These are phyloP conservation scores for Zootermopsis nevadensis DNA, from an alignment of 2,888 invertebrate species.

Conservation along the genomic window DNA sequence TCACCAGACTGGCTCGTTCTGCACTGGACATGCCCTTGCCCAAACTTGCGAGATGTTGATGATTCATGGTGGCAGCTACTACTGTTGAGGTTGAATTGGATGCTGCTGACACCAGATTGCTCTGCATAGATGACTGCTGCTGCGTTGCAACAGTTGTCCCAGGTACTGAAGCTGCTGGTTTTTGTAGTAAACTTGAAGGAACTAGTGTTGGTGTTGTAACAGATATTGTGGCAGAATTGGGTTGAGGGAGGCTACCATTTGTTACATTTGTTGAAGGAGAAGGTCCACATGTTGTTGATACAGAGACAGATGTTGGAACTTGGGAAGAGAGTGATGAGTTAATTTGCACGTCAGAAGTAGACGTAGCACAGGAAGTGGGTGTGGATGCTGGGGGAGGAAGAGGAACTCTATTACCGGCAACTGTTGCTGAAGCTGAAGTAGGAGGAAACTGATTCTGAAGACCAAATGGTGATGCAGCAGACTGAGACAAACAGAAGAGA, in stretches of 20 bases:
- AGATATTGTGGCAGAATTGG: constrained; percentile 23
- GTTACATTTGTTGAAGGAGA: constrained; percentile 38
- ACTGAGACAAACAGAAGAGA: constrained; percentile 13
- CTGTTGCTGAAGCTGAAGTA: constrained; percentile 33
- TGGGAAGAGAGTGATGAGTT: constrained; percentile 23
- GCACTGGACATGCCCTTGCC: constrained; percentile 67
- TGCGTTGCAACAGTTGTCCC: constrained; percentile 55
- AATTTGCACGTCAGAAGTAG: background rate
- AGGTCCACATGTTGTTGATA: constrained; percentile 41
- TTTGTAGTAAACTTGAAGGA: constrained; percentile 40
- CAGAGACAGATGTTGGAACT: constrained; percentile 31
- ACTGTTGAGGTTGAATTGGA: constrained; percentile 63
- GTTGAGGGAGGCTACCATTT: constrained; percentile 40
- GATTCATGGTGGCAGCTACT: constrained; percentile 60
- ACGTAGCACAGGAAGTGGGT: constrained; percentile 27
- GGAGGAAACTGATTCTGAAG: constrained; percentile 45
- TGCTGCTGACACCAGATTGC: constrained; percentile 53
- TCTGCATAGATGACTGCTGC: constrained; percentile 57
- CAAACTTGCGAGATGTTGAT: constrained; percentile 63
- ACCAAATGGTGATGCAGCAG: constrained; percentile 39
- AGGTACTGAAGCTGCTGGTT: constrained; percentile 55
- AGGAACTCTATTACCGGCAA: constrained; percentile 42
- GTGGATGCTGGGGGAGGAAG: constrained; percentile 44
- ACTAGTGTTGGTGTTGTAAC: constrained; percentile 37
- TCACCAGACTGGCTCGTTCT: constrained; percentile 66